Conservation (phyloP, 2,888 invertebrate genomes). For the Pegoplata infirma region DNA sequence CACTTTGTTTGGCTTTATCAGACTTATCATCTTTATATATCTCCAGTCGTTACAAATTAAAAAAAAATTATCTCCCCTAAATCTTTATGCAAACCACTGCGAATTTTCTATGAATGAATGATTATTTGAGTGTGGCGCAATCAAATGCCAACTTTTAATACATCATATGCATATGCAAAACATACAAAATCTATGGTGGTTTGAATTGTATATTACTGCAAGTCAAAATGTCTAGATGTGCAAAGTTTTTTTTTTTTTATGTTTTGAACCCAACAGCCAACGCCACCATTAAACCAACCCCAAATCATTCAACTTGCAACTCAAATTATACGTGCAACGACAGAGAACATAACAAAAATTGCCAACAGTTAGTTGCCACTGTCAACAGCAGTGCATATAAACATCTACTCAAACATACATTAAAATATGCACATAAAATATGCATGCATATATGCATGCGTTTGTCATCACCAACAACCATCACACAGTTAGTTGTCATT, state of each 20-base stretch:
- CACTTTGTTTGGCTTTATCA: too few relatives aligned
- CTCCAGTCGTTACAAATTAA: too few relatives aligned
- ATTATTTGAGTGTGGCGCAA: conserved; percentile 55
- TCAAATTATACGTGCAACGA: conserved; percentile 4
- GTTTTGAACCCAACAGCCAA: conserved; percentile 41
- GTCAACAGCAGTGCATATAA: conserved; percentile 42
- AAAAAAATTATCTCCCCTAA: too few relatives aligned
- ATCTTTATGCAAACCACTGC: conserved; percentile 52
- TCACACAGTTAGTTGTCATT: conserved; percentile 44
- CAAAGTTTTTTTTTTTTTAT: too few relatives aligned
- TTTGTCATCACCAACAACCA: conserved; percentile 42
- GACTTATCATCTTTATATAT: too few relatives aligned
- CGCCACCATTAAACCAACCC: conserved; percentile 29
- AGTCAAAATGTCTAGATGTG: conserved; percentile 48
- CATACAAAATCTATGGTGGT: conserved; percentile 21
- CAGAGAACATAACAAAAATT: conserved; percentile 28
- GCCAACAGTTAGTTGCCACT: conserved; percentile 55
- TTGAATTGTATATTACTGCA: conserved; percentile 50
- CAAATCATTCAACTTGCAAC: conserved; percentile 6
- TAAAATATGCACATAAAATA: conserved; percentile 22
- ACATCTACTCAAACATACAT: conserved; percentile 27
- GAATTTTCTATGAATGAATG: conserved; percentile 36
- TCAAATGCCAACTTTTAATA: conserved; percentile 50
- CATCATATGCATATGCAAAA: conserved; percentile 41
- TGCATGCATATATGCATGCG: conserved; percentile 39